These are phyloP conservation scores for Thalpophila matura DNA, from an alignment of 2,888 invertebrate genomes.

Conservation along the genomic window DNA sequence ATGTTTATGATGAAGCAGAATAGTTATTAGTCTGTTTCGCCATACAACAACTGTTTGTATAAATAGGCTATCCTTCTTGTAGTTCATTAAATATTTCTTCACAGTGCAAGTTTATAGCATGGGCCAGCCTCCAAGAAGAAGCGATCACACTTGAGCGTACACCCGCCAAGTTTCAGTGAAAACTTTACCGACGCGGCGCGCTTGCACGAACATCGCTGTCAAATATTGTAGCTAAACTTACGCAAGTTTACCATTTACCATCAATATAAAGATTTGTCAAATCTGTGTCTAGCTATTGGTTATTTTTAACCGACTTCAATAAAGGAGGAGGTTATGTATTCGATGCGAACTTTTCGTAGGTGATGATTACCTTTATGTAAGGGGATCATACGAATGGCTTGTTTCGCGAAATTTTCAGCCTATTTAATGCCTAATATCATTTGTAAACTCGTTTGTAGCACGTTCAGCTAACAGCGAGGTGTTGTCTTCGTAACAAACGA, in stretches of 20 bases:
- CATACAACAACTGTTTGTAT: not conserved
- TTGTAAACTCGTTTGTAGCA: constrained; percentile 24
- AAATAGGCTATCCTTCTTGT: not conserved
- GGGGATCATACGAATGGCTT: not conserved
- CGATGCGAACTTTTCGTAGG: no score
- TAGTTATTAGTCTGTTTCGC: no score
- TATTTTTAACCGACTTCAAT: no score
- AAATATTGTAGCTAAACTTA: constrained; percentile 15
- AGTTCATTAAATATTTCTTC: constrained; percentile 4
- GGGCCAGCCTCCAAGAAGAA: not conserved
- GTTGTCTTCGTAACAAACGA: constrained; percentile 8
- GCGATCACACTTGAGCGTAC: constrained; percentile 34
- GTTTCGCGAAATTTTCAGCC: constrained; percentile 3
- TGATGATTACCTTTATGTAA: not conserved
- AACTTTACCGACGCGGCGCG: constrained; percentile 19
- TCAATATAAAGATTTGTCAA: constrained; percentile 5
- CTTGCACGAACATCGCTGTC: not conserved
- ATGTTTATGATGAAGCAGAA: no score
- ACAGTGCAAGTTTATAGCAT: constrained; percentile 2
- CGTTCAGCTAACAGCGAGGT: constrained; percentile 14
- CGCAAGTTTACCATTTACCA: constrained; percentile 28
- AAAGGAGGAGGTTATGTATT: no score
- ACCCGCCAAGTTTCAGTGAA: constrained; percentile 17
- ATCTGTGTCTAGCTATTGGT: not conserved
- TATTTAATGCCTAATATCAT: constrained; percentile 15